A percentile compares a stretch with the other conserved stretches of the same genome.
Evolutionary conservation across 2,113 vertebrate species (phyloP).

Genomic region (Leptodactylus fuscus): DNA sequence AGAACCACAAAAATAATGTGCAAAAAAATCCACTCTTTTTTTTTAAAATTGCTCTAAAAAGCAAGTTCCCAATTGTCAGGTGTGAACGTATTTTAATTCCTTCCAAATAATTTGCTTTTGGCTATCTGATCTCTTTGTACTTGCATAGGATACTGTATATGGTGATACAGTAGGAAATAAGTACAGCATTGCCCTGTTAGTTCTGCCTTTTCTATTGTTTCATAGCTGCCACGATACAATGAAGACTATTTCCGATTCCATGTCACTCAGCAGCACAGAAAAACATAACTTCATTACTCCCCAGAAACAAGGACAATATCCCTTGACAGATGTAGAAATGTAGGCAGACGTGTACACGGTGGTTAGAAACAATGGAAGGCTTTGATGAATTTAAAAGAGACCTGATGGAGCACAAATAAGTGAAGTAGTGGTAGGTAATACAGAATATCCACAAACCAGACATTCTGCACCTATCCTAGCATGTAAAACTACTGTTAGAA

Average conservation of each 20-base stretch:
- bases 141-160: too few species aligned
- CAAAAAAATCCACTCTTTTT: too few species aligned
- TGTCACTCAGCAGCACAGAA: constrained; percentile 34
- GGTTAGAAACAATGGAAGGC: constrained; percentile 12
- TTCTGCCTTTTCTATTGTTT: constrained; percentile 19
- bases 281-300: constrained; percentile 53
- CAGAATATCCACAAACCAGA: too few species aligned
- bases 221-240: constrained; percentile 33
- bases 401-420: neutral
- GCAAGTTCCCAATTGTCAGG: too few species aligned
- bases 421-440: neutral
- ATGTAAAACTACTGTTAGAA: too few species aligned
- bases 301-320: constrained; percentile 56
- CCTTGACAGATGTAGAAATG: constrained; percentile 58
- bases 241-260: constrained; percentile 35
- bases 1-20: too few species aligned
- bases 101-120: too few species aligned
- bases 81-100: too few species aligned
- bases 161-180: too few species aligned
- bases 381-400: constrained; percentile 38
- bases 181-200: neutral
- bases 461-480: too few species aligned
- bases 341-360: constrained; percentile 18
- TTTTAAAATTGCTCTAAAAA: too few species aligned
- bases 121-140: too few species aligned